Evolutionary conservation across 2,113 vertebrate species (phyloP), one percentile per base, ranked within the genome.

Genomic region (Clupea harengus): DNA sequence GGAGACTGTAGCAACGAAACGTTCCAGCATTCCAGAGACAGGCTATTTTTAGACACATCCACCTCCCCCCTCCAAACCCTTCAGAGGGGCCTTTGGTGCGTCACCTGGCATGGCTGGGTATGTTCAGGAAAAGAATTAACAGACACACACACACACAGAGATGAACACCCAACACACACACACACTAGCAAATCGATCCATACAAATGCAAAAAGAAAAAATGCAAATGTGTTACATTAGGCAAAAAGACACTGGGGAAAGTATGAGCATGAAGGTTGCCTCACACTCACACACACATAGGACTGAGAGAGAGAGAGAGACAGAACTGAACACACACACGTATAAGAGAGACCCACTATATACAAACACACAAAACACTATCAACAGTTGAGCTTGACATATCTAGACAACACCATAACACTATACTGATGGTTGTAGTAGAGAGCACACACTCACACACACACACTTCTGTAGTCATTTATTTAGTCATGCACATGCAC

Each of bases 1-100:
- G 44, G 83, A 86, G 84, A 87, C 54, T 81, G 46, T 39, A 82
- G 46, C 50, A 13, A 72, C 75, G 86, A 81, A 87, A 83, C 57
- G 81, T 82, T 87, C 86, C 81, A 84, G 83, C 72, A 84, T 90
- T 86, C 82, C 85, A 83, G 54, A 75, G 82, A 28, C 28, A 0
- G n/a, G 50, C 83, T 90, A 86, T 89, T 84, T 90, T 88, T 86
- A 85, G 84, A 72, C 25, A 28, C 32, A 25, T n/a, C 0, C 20
- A 3, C 47, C 47, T 20, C 67, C 3, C n/a, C 5, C 15, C 7
- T 28, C n/a, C 7, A 6, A 67, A 11, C 64, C 81, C 78, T 11
- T n/a, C 17, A 81, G 67, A 80, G 82, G 72, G 22, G 52, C 83
- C 50, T 67, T 39, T 81, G 20, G 82, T n/a, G 85, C 67, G 83